Percentiles rank a stretch among this genome's conserved stretches.
Evolutionary conservation across 2,113 vertebrate genomes (phyloP).

Genomic region (Labrus mixtus): DNA sequence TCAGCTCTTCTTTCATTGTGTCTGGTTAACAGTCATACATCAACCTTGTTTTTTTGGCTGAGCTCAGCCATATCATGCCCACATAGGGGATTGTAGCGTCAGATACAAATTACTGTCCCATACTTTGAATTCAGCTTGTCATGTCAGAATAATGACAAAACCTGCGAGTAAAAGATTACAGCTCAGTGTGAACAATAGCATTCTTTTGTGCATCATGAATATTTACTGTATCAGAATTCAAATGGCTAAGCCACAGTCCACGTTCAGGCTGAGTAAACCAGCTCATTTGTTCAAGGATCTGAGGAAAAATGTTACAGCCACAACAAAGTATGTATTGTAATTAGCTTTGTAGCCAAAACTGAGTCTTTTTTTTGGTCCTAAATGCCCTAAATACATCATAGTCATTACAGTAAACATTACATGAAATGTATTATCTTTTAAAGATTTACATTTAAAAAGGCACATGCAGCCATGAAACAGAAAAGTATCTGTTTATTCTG

Average conservation of each 20-base stretch:
- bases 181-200: conserved; percentile 22
- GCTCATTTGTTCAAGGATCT: conserved; percentile 2
- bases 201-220: not conserved
- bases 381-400: too few relatives aligned
- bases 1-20: conserved; percentile 15
- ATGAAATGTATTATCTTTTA: not conserved
- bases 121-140: conserved; percentile 40
- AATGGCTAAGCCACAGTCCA: not conserved
- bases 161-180: conserved; percentile 11
- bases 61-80: conserved; percentile 17
- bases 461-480: not conserved
- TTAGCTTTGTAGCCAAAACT: too few relatives aligned
- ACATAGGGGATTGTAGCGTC: conserved; percentile 4
- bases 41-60: conserved; percentile 43
- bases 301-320: too few relatives aligned
- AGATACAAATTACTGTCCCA: conserved; percentile 21
- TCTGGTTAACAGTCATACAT: conserved; percentile 43
- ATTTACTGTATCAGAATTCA: not conserved
- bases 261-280: not conserved
- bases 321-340: too few relatives aligned
- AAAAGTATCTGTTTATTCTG: not conserved
- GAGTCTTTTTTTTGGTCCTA: not conserved
- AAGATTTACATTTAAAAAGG: not conserved
- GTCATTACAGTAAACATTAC: not conserved
- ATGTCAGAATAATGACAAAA: conserved; percentile 38